Conservation (phyloP, 2,888 invertebrate species). For the Heteromurus nitidus region DNA sequence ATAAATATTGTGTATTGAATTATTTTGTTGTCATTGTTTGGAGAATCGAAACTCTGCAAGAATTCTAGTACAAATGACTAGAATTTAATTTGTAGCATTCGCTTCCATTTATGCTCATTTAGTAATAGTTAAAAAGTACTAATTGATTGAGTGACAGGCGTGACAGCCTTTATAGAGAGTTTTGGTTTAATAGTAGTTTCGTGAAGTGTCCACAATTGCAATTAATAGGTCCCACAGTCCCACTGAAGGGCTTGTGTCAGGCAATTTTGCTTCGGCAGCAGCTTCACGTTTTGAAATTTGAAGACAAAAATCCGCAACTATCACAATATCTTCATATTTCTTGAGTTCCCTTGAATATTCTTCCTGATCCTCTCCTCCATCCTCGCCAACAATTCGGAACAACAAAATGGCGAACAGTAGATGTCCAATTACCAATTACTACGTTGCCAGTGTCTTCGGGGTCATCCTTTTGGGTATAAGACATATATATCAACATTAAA, state of each 20-base stretch:
- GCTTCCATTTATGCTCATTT: no score
- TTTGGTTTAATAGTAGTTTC: no score
- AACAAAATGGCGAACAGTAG: background rate
- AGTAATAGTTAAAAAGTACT: no score
- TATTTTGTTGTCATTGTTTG: no score
- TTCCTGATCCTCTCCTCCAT: no score
- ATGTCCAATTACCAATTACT: background rate
- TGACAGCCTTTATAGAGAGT: no score
- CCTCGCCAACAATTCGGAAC: background rate
- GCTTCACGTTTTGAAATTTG: background rate
- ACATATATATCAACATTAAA: conserved; percentile 15
- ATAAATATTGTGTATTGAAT: no score
- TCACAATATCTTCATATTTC: background rate
- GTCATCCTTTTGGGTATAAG: conserved; percentile 1
- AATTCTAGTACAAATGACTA: no score
- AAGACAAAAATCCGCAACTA: background rate
- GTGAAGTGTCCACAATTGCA: no score
- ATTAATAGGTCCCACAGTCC: background rate
- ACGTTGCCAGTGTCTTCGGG: conserved; percentile 75
- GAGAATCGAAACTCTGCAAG: no score
- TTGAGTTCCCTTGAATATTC: background rate
- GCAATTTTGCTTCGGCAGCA: background rate
- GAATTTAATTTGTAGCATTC: no score
- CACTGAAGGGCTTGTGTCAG: background rate
- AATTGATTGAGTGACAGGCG: no score